A percentile compares a stretch with the other conserved stretches of the same genome.
phyloP scores from a whole-genome alignment of 2,113 vertebrate genomes.

The Cyphomyrus discorhynchus region DNA sequence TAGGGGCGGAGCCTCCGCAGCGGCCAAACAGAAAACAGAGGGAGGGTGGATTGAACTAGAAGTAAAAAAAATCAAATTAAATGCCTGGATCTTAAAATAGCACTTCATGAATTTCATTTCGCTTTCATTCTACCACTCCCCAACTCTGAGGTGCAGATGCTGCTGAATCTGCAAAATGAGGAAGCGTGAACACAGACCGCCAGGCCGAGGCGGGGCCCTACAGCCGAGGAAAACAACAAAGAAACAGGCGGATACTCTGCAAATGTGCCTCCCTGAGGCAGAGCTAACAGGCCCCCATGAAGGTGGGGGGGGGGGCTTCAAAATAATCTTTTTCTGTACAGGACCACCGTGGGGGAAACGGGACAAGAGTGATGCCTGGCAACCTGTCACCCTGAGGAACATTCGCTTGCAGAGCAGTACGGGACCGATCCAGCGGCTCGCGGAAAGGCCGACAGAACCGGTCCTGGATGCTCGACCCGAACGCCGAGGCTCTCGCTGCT shows the following conservation, averaged over 20 bases:
- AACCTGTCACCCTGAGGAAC: not conserved
- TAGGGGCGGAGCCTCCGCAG: not conserved
- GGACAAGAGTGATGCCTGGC: not conserved
- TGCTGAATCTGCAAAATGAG: not conserved
- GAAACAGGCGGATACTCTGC: not conserved
- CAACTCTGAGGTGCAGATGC: not conserved
- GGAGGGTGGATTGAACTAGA: not conserved
- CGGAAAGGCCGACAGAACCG: not conserved
- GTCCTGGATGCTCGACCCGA: not conserved
- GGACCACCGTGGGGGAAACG: not conserved
- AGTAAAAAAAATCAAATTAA: not conserved
- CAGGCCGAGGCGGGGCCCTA: not conserved
- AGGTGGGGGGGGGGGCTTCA: not conserved
- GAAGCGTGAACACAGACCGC: not conserved
- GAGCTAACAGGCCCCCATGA: not conserved
- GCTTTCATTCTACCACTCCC: not conserved
- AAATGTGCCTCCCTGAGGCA: not conserved
- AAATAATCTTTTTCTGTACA: not conserved
- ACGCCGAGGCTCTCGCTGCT: not conserved
- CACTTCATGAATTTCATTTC: slow-evolving; percentile 5
- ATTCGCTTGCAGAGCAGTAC: not conserved
- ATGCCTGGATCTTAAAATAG: not conserved
- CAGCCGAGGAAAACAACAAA: not conserved
- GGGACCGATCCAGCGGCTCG: not conserved
- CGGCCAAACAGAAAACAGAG: slow-evolving; percentile 24